phyloP scores from a whole-genome alignment of 2,888 invertebrate genomes.

The Apodemia zela region DNA sequence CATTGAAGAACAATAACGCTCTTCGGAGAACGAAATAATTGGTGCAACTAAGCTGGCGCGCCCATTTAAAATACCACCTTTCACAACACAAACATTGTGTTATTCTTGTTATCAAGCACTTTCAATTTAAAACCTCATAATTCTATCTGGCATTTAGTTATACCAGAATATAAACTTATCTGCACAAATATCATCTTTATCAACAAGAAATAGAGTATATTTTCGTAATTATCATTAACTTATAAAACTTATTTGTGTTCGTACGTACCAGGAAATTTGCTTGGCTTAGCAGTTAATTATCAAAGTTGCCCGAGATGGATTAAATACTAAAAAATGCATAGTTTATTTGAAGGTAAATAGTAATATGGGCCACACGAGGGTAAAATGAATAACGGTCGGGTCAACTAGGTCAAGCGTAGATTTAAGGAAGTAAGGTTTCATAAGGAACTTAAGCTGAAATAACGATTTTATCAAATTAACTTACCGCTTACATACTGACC shows the following conservation, averaged over 20 bases:
- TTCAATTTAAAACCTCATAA: conserved; percentile 32
- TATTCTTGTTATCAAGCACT: conserved; percentile 29
- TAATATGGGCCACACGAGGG: conserved; percentile 53
- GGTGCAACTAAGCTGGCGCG: conserved; percentile 16
- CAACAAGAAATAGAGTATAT: conserved; percentile 23
- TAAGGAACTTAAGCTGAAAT: neutral
- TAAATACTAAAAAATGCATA: conserved; percentile 52
- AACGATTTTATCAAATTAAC: conserved; percentile 14
- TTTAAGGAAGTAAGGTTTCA: conserved; percentile 29
- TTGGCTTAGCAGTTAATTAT: conserved; percentile 50
- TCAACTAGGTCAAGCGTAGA: conserved; percentile 33
- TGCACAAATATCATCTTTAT: conserved; percentile 17
- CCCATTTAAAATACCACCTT: conserved; percentile 25
- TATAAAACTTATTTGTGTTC: conserved; percentile 25
- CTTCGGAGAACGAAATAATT: conserved; percentile 16
- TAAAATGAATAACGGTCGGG: conserved; percentile 33
- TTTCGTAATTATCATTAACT: conserved; percentile 22
- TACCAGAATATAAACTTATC: conserved; percentile 22
- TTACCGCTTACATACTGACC: conserved; percentile 37
- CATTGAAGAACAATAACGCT: conserved; percentile 12
- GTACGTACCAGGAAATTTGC: conserved; percentile 29
- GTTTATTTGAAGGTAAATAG: conserved; percentile 46
- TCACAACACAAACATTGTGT: conserved; percentile 27
- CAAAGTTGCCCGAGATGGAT: conserved; percentile 52
- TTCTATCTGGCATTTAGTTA: conserved; percentile 23